Base-by-base conservation (phyloP, 2,888 invertebrate genomes). In the Dryobota labecula region DNA sequence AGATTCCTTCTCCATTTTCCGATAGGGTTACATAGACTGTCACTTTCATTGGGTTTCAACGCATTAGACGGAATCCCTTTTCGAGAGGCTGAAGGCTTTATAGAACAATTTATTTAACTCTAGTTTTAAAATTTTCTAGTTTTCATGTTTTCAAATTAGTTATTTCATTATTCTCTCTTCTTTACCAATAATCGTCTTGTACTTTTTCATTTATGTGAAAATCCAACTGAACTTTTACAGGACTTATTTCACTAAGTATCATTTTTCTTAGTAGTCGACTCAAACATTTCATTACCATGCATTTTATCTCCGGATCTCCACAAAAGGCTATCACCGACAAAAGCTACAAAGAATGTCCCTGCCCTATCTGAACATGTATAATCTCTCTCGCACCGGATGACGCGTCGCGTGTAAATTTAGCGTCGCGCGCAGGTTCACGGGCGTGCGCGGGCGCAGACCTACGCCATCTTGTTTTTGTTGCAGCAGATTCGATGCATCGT, bases 381-480 rank as follows among this genome's bases (percentile, higher is more conserved):
- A 78, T 90, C 90, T 90, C 41, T 87, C 81, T 62, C 78, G 87
- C 90, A 89, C 92, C 91, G 94, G 94, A 94, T 95, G 95, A 94
- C 94, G 94, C 90, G 90, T 76, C 87, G 87, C 78, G 93, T 88
- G 93, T 95, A 94, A 94, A 93, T 95, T 94, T 95, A 95, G 94
- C 94, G 85, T 60, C 85, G 90, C 66, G 66, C 87, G 78, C 92
- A 94, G 94, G 95, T 95, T 95, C 95, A 95, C 89, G 95, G 95
- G 90, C 94, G 89, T 87, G 90, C 90, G 89, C 88, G 82, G 86
- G 84, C 90, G 88, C 88, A 88, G 88, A 87, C 64, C 74, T 27
- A 30, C 88, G 91, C 90, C 92, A 90, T 91, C 78, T 92, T 93
- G 89, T 85, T 92, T 93, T 93, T 94, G 91, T 94, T 94, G 87